Conservation (phyloP, 2,797 vertebrate species). For the Tympanoctomys barrerae region DNA sequence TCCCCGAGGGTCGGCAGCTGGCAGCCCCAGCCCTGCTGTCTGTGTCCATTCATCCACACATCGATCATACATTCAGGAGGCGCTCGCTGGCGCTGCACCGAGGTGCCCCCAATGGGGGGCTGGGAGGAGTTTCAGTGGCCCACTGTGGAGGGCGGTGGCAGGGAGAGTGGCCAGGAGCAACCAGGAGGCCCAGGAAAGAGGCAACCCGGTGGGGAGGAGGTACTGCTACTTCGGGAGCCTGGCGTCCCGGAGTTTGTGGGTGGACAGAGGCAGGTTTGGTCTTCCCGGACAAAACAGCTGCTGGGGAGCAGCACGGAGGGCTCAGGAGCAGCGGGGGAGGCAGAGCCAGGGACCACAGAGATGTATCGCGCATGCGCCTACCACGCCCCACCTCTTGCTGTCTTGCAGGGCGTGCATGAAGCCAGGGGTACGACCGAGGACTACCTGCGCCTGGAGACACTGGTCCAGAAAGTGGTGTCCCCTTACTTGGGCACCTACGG, state of each 20-base stretch:
- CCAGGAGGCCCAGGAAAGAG: background rate
- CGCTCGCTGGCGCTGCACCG: background rate
- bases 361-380: too few species aligned
- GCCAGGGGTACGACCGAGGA: slow-evolving; percentile 94
- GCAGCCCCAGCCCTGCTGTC: background rate
- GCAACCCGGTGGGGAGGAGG: background rate
- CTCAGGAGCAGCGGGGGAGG: background rate
- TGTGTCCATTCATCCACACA: background rate
- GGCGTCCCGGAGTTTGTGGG: background rate
- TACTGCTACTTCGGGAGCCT: too few species aligned
- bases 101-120: background rate
- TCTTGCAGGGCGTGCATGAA: slow-evolving; percentile 95
- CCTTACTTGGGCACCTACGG: slow-evolving; percentile 97
- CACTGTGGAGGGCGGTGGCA: background rate
- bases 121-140: background rate
- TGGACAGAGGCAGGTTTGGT: background rate
- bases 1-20: background rate
- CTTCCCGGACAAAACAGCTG: rapidly evolving
- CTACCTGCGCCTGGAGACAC: slow-evolving; percentile 95
- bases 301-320: background rate
- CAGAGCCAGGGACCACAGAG: background rate
- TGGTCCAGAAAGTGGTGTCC: slow-evolving; percentile 97
- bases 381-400: background rate
- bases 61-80: too few species aligned
- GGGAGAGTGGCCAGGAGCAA: background rate